phyloP scores from a whole-genome alignment of 2,888 invertebrate species.

The Drosophila neonasuta region DNA sequence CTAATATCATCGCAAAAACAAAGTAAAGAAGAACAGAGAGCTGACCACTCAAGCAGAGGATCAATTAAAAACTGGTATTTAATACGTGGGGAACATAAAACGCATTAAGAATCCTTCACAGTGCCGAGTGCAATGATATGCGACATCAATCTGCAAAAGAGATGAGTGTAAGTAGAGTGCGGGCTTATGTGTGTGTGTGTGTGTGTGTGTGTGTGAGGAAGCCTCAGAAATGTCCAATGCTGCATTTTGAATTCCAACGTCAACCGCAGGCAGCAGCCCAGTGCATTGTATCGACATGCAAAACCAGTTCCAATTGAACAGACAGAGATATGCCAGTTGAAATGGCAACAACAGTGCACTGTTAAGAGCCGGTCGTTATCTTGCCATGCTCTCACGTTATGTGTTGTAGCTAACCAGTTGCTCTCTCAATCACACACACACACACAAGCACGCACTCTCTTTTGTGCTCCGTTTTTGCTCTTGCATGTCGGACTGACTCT shows the following conservation, averaged over 20 bases:
- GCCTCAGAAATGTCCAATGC: constrained; percentile 52
- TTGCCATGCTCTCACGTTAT: constrained; percentile 42
- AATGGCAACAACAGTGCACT: constrained; percentile 45
- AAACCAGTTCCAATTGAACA: constrained; percentile 58
- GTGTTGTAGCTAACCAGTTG: constrained; percentile 54
- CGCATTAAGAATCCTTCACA: constrained; percentile 58
- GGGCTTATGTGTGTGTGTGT: neutral
- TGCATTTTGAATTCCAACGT: constrained; percentile 54
- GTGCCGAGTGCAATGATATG: constrained; percentile 44
- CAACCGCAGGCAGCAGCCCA: constrained; percentile 46
- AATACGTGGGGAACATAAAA: constrained; percentile 49
- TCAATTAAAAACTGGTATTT: constrained; percentile 61
- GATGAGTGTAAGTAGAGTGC: constrained; percentile 30
- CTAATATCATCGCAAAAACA: constrained; percentile 14
- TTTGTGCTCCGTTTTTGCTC: neutral
- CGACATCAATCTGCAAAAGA: constrained; percentile 45
- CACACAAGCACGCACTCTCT: neutral
- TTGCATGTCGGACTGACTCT: constrained; percentile 9
- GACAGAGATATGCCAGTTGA: constrained; percentile 23
- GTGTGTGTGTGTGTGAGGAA: constrained; percentile 28
- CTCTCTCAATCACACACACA: constrained; percentile 4
- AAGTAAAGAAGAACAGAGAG: neutral
- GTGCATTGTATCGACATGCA: constrained; percentile 36
- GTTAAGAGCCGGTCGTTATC: constrained; percentile 53
- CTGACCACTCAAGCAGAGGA: constrained; percentile 26